These are phyloP conservation scores for Malurus melanocephalus DNA, from an alignment of 2,113 vertebrate genomes.

Conservation along the genomic window DNA sequence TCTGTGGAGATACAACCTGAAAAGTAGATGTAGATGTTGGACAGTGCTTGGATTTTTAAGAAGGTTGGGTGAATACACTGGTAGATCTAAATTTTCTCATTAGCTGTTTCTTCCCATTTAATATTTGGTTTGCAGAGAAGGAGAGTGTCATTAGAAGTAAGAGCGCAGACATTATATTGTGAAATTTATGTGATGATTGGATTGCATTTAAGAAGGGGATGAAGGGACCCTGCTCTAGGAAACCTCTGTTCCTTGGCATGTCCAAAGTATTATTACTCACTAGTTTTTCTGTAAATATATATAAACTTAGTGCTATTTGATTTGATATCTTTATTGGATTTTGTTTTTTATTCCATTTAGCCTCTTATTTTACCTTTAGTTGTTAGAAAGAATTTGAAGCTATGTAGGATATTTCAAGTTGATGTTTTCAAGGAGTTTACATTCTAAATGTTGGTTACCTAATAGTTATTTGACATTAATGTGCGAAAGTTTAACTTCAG, in stretches of 20 bases:
- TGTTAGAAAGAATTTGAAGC: background rate
- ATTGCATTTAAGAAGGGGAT: background rate
- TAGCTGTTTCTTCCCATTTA: background rate
- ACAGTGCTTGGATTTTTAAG: background rate
- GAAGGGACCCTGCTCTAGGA: background rate
- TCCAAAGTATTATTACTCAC: background rate
- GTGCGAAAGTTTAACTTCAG: background rate
- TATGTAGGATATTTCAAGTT: background rate
- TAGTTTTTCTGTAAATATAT: background rate
- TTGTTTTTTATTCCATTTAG: background rate
- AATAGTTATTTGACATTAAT: background rate
- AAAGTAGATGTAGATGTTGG: background rate
- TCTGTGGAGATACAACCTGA: background rate
- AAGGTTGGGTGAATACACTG: background rate
- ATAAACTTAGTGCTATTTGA: background rate
- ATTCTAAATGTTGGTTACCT: background rate
- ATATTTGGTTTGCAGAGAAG: background rate
- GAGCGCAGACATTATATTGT: background rate
- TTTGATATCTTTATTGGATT: background rate
- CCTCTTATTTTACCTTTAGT: background rate
- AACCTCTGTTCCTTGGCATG: background rate
- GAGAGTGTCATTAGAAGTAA: background rate
- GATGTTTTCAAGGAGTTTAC: background rate
- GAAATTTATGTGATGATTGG: background rate
- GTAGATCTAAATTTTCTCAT: background rate